Evolutionary conservation across 2,888 invertebrate genomes (phyloP).

Genomic region (Hyles lineata): DNA sequence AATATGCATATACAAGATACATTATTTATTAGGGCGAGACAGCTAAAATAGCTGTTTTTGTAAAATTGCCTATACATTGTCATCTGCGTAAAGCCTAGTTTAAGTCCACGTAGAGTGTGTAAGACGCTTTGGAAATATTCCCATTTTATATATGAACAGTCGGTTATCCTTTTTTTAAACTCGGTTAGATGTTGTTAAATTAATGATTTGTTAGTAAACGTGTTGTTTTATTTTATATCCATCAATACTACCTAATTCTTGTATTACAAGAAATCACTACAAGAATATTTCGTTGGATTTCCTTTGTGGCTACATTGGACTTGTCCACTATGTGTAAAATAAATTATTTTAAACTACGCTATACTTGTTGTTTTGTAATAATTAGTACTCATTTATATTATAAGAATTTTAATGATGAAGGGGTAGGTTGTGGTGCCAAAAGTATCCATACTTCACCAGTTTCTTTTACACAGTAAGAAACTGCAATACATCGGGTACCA

Average conservation of each 20-base stretch:
- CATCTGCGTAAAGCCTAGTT: conserved; percentile 29
- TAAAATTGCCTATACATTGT: conserved; percentile 13
- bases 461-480: no score
- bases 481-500: no score
- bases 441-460: no score
- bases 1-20: neutral
- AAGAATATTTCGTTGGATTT: neutral
- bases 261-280: neutral
- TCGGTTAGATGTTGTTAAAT: conserved; percentile 50
- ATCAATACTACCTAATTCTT: neutral
- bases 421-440: no score
- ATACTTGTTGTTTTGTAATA: no score
- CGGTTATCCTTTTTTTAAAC: conserved; percentile 41
- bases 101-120: conserved; percentile 34
- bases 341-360: no score
- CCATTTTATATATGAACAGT: conserved; percentile 43
- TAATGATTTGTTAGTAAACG: conserved; percentile 50
- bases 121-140: conserved; percentile 42
- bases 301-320: no score
- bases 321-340: no score
- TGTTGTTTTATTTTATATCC: conserved; percentile 29
- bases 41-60: neutral
- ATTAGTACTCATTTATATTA: no score
- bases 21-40: neutral
- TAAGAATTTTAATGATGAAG: no score